Evolutionary conservation across 2,888 invertebrate genomes (phyloP).

Genomic region (Erynnis tages): DNA sequence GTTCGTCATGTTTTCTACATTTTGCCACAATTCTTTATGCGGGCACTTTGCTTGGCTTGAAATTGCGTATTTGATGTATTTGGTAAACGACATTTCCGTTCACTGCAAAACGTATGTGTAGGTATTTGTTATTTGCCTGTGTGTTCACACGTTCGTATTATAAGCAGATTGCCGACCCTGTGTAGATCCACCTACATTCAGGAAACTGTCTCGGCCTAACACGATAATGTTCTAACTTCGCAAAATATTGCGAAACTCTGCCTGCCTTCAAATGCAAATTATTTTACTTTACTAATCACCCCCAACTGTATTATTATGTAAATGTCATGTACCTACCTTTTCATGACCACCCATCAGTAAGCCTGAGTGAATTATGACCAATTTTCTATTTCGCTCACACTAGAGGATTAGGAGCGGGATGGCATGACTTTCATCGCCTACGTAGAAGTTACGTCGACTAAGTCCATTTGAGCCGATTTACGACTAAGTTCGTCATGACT

Average conservation of each 20-base stretch:
- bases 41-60: too few species aligned
- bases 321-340: slow-evolving; percentile 21
- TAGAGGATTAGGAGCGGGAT: neutral
- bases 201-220: neutral
- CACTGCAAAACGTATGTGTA: too few species aligned
- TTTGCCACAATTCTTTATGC: too few species aligned
- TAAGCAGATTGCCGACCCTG: too few species aligned
- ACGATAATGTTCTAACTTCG: neutral
- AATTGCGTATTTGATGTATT: too few species aligned
- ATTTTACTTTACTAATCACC: slow-evolving; percentile 28
- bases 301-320: slow-evolving; percentile 29
- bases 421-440: neutral
- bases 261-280: slow-evolving; percentile 31
- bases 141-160: too few species aligned
- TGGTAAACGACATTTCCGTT: too few species aligned
- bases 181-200: neutral
- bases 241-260: slow-evolving; percentile 7
- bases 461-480: too few species aligned
- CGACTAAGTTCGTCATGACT: too few species aligned
- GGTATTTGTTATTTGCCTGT: too few species aligned
- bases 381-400: neutral
- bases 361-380: neutral
- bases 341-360: neutral
- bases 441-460: too few species aligned
- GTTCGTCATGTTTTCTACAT: too few species aligned